These are phyloP conservation scores for Piliocolobus tephrosceles DNA, from an alignment of 2,113 vertebrate species.

Conservation along the genomic window DNA sequence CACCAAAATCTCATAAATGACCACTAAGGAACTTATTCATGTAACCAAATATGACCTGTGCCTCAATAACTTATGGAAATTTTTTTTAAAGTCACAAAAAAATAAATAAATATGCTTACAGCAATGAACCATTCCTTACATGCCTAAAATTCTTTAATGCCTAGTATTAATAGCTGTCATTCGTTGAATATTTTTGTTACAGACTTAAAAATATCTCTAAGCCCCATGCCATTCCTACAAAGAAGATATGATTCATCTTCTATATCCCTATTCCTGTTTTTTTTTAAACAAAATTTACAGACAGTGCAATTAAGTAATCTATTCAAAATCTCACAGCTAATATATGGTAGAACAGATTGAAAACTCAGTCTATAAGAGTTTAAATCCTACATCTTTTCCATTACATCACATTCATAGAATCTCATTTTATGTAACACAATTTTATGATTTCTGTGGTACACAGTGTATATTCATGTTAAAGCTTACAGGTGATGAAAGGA, in stretches of 20 bases:
- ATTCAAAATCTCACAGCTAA: constrained; percentile 8
- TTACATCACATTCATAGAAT: neutral
- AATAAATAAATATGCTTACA: neutral
- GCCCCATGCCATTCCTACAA: neutral
- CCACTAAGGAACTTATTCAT: too few relatives aligned
- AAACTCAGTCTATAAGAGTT: neutral
- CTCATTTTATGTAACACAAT: neutral
- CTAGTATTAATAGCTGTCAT: neutral
- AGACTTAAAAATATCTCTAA: neutral
- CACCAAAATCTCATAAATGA: too few relatives aligned
- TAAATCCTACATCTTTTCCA: neutral
- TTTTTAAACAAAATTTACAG: neutral
- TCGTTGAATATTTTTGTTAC: neutral
- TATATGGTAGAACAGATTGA: neutral
- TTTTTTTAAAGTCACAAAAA: too few relatives aligned
- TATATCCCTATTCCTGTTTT: neutral
- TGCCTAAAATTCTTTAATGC: neutral
- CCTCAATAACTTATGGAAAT: too few relatives aligned
- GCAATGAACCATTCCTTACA: neutral
- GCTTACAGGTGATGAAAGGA: neutral
- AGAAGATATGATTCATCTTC: neutral
- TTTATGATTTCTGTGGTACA: neutral
- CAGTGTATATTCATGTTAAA: neutral
- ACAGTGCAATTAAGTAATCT: neutral
- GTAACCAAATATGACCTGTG: too few relatives aligned